Evolutionary conservation across 1,140 invertebrate genomes (phyloP).

Genomic region (Drosophila subpulchrella): DNA sequence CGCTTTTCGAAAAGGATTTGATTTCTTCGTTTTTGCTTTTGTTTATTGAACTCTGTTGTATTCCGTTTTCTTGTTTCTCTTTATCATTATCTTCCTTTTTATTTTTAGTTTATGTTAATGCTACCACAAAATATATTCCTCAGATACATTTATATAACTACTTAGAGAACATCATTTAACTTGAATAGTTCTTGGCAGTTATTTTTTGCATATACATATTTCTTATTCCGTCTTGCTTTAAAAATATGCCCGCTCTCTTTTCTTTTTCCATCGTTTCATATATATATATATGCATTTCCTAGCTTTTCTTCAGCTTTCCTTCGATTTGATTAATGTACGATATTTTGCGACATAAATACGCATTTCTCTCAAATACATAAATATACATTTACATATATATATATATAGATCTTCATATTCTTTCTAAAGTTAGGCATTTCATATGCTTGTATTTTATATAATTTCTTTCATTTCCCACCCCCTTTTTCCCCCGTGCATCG

Average conservation of each 20-base stretch:
- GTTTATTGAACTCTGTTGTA: conserved; percentile 24
- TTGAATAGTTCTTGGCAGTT: conserved; percentile 82
- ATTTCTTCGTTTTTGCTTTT: conserved; percentile 17
- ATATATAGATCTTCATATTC: conserved; percentile 31
- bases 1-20: conserved; percentile 16
- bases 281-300: conserved; percentile 2
- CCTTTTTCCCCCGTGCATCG: neutral
- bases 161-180: conserved; percentile 77
- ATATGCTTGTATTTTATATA: conserved; percentile 67
- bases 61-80: conserved; percentile 21
- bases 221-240: conserved; percentile 48
- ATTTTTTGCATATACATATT: conserved; percentile 66
- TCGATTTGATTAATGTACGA: conserved; percentile 40
- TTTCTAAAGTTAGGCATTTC: conserved; percentile 32
- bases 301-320: conserved; percentile 5
- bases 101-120: conserved; percentile 39
- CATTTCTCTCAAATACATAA: conserved; percentile 37
- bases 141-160: conserved; percentile 65
- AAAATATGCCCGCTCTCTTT: conserved; percentile 46
- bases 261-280: conserved; percentile 13
- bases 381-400: conserved; percentile 32
- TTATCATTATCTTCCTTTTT: neutral
- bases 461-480: conserved; percentile 56
- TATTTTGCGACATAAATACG: conserved; percentile 59
- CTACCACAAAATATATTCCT: conserved; percentile 66